Base-by-base conservation (phyloP, 2,797 vertebrate genomes). In the Pangasius sanitwongsei region DNA sequence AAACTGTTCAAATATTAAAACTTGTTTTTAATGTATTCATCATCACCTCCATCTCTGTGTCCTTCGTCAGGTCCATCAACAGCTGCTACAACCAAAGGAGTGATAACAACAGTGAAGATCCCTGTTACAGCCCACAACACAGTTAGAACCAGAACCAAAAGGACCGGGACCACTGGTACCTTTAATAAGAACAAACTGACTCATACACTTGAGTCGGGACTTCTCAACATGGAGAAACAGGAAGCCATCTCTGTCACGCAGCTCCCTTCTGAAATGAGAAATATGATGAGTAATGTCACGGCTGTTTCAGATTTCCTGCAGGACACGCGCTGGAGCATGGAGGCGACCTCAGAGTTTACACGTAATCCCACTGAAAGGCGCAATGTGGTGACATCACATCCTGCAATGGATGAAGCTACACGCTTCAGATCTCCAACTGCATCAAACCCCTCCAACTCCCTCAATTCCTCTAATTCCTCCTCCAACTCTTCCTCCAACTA, bases 51-150 rank as follows among this genome's bases (percentile, higher is more conserved):
- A 55, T 80, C 41, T 37, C 86, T 9, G 86, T 70, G 55, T 87
- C 77, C 75, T 90, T 78, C 89, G 87, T 67, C 90, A 96, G 95
- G 90, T 77, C 23, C 83, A 18, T 88, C 91, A 69, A 87, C 85
- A 50, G 74, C 88, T 53, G 25, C 65, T 61, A 89, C 72, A 83
- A 87, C 59, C 53, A 84, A 83, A 28, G 72, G 77, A 65, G 77
- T 78, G 1, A 87, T 70, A 8, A 83, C 87, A 12, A 87, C 87
- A 44, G 67, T 85, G 28, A 83, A 72, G 28, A 25, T 63, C n/a
- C 55, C 89, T 23, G 23, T 48, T 9, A 82, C 91, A 25, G 65
- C 90, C 0, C 53, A 70, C 34, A 34, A 92, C 4, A 57, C 70
- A 2, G 44, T 65, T 80, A 88, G 78, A 87, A 85, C 91, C 74